Evolutionary conservation across 2,113 vertebrate genomes (phyloP), one percentile per base, ranked within the genome.

Genomic region (Alexandromys fortis): DNA sequence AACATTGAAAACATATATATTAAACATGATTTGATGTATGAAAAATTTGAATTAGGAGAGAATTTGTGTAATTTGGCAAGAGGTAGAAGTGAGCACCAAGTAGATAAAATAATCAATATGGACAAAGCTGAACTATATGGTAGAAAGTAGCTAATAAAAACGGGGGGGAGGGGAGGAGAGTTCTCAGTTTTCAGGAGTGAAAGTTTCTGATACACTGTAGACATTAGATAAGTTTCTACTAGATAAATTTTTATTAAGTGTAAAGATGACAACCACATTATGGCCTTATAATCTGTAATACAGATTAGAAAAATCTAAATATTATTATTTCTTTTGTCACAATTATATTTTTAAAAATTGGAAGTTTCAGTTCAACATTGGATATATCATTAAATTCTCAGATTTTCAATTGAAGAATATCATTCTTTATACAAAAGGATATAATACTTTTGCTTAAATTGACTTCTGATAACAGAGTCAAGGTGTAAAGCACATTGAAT

Each of bases 401-500:
- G 38, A 38, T 93, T 76, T 91, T 47, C 52, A 87, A 17, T 88
- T 89, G 8, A 82, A 12, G n/a, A 61, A 79, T 77, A 68, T 89
- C 77, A 14, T 61, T 91, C 49, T 95, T 94, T 92, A 61, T 90
- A 67, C 67, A 8, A 70, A 52, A 19, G 45, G 19, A 77, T 61
- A 21, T 4, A 47, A 22, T 68, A 55, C 61, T 94, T 89, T 86
- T 94, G 45, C 33, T 86, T 88, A 79, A 73, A 68, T 95, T 67
- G 14, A 16, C 17, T 55, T 73, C 3, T 85, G 65, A 21, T 67
- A 75, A 70, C 42, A 72, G 13, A 61, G 38, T 58, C 7, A 70
- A 92, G 81, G 52, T 94, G 28, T 79, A 88, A 91, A 97, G 12
- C 79, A 7, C 12, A 67, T 26, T 91, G 35, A 93, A 95, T 82